These are phyloP conservation scores for Thunnus albacares DNA, from an alignment of 2,797 vertebrate genomes.

Conservation along the genomic window DNA sequence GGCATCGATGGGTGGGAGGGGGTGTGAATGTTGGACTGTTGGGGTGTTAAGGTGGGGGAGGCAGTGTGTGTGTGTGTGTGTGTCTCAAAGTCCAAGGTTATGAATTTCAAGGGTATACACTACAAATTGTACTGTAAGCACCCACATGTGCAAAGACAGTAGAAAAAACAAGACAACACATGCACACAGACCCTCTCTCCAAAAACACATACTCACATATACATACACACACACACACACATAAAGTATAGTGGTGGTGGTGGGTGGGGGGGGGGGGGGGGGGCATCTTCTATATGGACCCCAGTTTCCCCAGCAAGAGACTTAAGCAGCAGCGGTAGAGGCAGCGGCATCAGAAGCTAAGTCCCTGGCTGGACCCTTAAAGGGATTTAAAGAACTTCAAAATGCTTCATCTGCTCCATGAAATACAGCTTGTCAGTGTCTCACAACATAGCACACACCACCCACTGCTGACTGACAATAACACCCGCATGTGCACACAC, in stretches of 20 bases:
- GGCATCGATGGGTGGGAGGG: neutral
- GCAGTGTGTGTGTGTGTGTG: conserved; percentile 1
- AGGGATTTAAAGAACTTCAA: conserved; percentile 83
- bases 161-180: conserved; percentile 12
- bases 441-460: conserved; percentile 68
- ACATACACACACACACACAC: conserved; percentile 11
- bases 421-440: conserved; percentile 84
- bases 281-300: conserved; percentile 40
- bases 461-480: conserved; percentile 74
- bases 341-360: conserved; percentile 66
- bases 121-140: conserved; percentile 3
- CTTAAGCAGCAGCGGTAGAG: conserved; percentile 61
- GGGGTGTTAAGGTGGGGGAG: neutral
- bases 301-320: conserved; percentile 57
- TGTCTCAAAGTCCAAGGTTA: conserved; percentile 5
- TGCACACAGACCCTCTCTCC: neutral
- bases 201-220: conserved; percentile 2
- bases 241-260: neutral
- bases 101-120: conserved; percentile 16
- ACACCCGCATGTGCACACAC: conserved; percentile 34
- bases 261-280: neutral
- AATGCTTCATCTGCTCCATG: conserved; percentile 82
- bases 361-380: conserved; percentile 76
- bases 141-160: conserved; percentile 13
- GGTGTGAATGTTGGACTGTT: conserved; percentile 8